phyloP scores from a whole-genome alignment of 2,797 vertebrate species.

The Fistularia tabacaria region DNA sequence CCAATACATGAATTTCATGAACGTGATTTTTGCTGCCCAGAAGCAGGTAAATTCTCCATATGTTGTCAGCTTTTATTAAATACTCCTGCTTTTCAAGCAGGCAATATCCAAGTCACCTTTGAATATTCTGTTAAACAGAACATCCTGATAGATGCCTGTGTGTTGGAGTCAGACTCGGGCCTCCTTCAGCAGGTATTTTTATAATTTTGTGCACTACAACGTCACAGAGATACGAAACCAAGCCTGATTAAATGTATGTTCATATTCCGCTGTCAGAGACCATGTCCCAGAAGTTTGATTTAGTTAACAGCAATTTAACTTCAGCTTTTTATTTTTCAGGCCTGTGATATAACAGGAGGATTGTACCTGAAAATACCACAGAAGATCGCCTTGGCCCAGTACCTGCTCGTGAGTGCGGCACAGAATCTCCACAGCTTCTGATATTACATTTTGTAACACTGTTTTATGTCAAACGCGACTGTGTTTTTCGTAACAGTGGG shows the following conservation, averaged over 20 bases:
- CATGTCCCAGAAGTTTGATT: too few relatives aligned
- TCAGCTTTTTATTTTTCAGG: constrained; percentile 69
- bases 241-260: not conserved
- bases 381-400: constrained; percentile 87
- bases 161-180: constrained; percentile 90
- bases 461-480: too few relatives aligned
- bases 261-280: too few relatives aligned
- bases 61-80: constrained; percentile 1
- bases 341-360: constrained; percentile 96
- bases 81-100: too few relatives aligned
- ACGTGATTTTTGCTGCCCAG: constrained; percentile 95
- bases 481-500: constrained; percentile 79
- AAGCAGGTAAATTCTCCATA: constrained; percentile 81
- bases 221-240: not conserved
- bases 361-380: constrained; percentile 93
- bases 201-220: not conserved
- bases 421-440: not conserved
- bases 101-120: not conserved
- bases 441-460: too few relatives aligned
- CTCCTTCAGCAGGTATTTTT: constrained; percentile 90
- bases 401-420: constrained; percentile 83
- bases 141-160: constrained; percentile 94
- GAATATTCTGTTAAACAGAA: constrained; percentile 72
- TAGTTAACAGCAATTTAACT: too few relatives aligned
- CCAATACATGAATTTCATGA: constrained; percentile 99